A percentile compares a stretch with the other conserved stretches of the same genome.
Evolutionary conservation across 2,797 vertebrate genomes (phyloP).

Genomic region (Chelidonichthys spinosus): DNA sequence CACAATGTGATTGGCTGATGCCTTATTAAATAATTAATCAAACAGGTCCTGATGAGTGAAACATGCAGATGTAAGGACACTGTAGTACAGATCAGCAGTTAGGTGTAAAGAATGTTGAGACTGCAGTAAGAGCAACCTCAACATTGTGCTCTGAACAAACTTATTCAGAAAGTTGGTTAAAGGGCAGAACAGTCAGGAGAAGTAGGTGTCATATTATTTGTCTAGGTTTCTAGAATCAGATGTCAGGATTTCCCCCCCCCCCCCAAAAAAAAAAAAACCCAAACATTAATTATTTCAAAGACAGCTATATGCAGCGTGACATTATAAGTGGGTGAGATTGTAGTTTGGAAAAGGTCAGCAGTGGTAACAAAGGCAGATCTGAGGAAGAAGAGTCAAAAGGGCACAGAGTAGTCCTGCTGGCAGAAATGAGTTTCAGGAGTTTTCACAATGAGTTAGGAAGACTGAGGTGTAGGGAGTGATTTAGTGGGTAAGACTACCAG

Average conservation of each 20-base stretch:
- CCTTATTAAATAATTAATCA: too few relatives aligned
- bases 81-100: too few relatives aligned
- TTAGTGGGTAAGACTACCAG: neutral
- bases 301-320: conserved; percentile 24
- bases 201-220: neutral
- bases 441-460: conserved; percentile 5
- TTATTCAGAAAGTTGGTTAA: neutral
- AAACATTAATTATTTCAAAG: conserved; percentile 32
- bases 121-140: conserved; percentile 16
- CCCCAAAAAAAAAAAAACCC: conserved; percentile 16
- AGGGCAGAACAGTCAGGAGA: conserved; percentile 4
- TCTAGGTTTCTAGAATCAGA: conserved; percentile 9
- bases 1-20: too few relatives aligned
- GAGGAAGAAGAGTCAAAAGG: conserved; percentile 30
- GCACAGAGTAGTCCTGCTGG: conserved; percentile 11
- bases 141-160: neutral
- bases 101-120: neutral
- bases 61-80: too few relatives aligned
- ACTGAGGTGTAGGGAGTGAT: conserved; percentile 7
- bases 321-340: conserved; percentile 39
- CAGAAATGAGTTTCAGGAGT: conserved; percentile 34
- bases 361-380: conserved; percentile 27
- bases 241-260: neutral
- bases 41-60: too few relatives aligned
- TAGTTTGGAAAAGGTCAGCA: conserved; percentile 49